Evolutionary conservation across 2,888 invertebrate genomes (phyloP).

Genomic region (Megamerina dolium): DNA sequence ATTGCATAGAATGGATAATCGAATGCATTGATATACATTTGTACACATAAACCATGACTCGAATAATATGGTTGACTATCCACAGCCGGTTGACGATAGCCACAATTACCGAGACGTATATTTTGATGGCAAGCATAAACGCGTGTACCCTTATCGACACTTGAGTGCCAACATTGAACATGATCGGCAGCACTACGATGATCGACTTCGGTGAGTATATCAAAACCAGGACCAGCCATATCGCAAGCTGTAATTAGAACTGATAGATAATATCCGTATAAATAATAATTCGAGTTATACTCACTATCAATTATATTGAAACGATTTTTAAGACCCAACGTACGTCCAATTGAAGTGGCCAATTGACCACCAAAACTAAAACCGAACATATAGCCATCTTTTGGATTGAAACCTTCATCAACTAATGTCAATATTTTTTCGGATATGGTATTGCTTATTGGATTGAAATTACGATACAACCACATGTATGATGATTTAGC

Average conservation of each 20-base stretch:
- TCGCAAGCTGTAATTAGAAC: constrained; percentile 36
- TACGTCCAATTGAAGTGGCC: constrained; percentile 38
- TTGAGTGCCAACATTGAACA: constrained; percentile 46
- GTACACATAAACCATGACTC: constrained; percentile 43
- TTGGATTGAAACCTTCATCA: constrained; percentile 35
- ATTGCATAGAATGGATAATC: constrained; percentile 43
- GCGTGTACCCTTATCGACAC: constrained; percentile 43
- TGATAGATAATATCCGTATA: neutral
- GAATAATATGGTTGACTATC: constrained; percentile 35
- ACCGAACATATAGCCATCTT: constrained; percentile 42
- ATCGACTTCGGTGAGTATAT: constrained; percentile 31
- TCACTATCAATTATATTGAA: constrained; percentile 44
- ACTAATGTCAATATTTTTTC: constrained; percentile 29
- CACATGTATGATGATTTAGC: constrained; percentile 39
- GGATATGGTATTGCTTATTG: constrained; percentile 31
- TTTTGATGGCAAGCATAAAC: constrained; percentile 43
- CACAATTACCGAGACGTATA: constrained; percentile 43
- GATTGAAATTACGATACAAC: constrained; percentile 34
- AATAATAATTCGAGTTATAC: too few species aligned
- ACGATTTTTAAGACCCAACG: constrained; percentile 26
- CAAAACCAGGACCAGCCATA: constrained; percentile 48
- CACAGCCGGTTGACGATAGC: constrained; percentile 38
- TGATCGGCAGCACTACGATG: constrained; percentile 39
- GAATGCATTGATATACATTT: constrained; percentile 44
- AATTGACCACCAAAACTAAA: constrained; percentile 47